Conservation (phyloP, 2,113 vertebrate genomes). For the Theristicus caerulescens region DNA sequence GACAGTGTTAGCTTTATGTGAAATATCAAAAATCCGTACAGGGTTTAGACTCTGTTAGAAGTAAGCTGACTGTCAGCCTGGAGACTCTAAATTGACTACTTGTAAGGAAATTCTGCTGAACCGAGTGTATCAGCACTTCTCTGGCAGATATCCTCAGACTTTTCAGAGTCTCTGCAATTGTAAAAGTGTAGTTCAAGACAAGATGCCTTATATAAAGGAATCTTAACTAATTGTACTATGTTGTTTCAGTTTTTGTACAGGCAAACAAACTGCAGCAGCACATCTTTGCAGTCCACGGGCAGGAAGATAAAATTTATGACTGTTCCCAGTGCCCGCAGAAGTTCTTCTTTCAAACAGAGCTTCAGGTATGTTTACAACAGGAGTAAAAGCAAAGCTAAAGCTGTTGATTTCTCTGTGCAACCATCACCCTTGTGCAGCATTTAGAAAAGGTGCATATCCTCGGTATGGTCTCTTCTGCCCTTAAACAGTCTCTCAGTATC, state of each 20-base stretch:
- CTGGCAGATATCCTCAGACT: conserved; percentile 79
- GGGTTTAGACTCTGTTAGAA: conserved; percentile 83
- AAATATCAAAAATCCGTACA: conserved; percentile 74
- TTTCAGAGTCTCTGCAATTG: background rate
- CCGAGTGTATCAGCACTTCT: conserved; percentile 76
- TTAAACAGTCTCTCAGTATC: background rate
- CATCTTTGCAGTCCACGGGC: conserved; percentile 97
- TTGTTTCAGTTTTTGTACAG: conserved; percentile 92
- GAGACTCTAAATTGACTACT: conserved; percentile 84
- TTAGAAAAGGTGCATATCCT: background rate
- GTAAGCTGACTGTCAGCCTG: conserved; percentile 80
- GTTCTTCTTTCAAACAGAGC: conserved; percentile 99
- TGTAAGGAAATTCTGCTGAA: conserved; percentile 82
- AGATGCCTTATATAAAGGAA: background rate
- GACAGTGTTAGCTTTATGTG: conserved; percentile 48
- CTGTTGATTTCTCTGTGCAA: conserved; percentile 7
- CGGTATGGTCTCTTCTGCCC: background rate
- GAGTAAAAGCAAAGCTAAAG: background rate
- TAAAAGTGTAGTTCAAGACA: background rate
- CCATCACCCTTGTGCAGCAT: background rate
- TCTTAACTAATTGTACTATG: background rate
- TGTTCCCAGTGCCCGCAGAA: conserved; percentile 99
- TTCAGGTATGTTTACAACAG: conserved; percentile 85
- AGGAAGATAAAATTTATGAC: conserved; percentile 99
- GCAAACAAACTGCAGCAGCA: conserved; percentile 99